Base-by-base conservation (phyloP, 2,888 invertebrate genomes). In the Nomada hirtipes region DNA sequence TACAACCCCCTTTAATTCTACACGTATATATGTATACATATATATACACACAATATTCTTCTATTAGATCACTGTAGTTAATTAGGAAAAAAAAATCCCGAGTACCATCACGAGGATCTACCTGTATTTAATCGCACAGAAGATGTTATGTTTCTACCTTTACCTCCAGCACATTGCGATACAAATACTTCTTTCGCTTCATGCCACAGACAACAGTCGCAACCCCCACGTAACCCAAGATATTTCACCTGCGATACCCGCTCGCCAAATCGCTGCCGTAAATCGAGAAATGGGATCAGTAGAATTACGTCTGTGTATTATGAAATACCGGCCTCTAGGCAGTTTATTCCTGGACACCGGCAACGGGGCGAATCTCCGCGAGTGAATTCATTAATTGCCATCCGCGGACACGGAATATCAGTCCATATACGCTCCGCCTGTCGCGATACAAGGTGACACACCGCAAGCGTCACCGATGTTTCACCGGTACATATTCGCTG, bases 401-500 rank as follows among this genome's bases (percentile, higher is more conserved):
- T 70, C 29, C 70, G 53, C 36, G 47, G 63, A 20, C n/a, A 15
- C 23, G 26, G 29, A 57, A 50, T 78, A 74, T 75, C 63, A 11
- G 55, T 18, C 55, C 55, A 50, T 64, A 73, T 20, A 52, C 60
- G 53, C 44, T 26, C 7, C 20, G 47, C 3, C 50, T 42, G 64
- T 71, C 73, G 26, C 42, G 47, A 64, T 71, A 63, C 68, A 76
- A 75, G 64, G 76, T 72, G 82, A 78, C 82, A 74, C 65, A 53
- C 65, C 65, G 23, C 60, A 64, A 53, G 44, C 60, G 59, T 83
- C 78, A 69, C 44, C 69, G 74, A 53, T 64, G 72, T 76, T 78
- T 71, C 80, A 59, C 73, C 75, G 82, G 82, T 82, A 79, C 15
- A 36, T 36, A 36, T 79, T 77, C 73, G 63, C 65, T 63, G 79